Conservation (phyloP, 2,797 vertebrate genomes). For the Darevskia mixta region DNA sequence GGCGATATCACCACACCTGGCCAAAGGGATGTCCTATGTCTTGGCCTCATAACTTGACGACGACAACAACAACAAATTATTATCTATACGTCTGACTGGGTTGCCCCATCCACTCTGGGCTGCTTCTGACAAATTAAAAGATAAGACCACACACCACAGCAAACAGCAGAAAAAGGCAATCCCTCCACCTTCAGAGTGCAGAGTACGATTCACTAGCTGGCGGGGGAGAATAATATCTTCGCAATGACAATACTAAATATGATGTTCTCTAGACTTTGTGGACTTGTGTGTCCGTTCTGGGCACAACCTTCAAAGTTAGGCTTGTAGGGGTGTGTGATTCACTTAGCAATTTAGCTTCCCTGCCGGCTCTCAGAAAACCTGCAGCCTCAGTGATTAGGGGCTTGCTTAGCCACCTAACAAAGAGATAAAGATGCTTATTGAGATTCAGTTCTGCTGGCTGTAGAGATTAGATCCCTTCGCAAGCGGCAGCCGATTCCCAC, state of each 20-base stretch:
- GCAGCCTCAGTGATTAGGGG: neutral
- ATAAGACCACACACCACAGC: neutral
- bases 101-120: too few species aligned
- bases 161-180: neutral
- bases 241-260: neutral
- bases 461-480: neutral
- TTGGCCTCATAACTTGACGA: neutral
- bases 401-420: fast-evolving
- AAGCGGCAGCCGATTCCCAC: neutral
- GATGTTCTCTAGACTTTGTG: neutral
- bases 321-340: neutral
- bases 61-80: too few species aligned
- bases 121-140: too few species aligned
- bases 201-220: neutral
- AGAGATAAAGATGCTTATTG: neutral
- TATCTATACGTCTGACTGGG: too few species aligned
- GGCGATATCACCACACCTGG: neutral
- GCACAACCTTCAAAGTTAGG: neutral
- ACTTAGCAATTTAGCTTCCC: constrained; percentile 4
- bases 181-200: too few species aligned
- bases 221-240: neutral
- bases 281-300: neutral
- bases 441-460: neutral
- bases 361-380: neutral
- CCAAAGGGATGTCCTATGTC: neutral